Evolutionary conservation across 2,113 vertebrate genomes (phyloP).

Genomic region (Manacus vitellinus): DNA sequence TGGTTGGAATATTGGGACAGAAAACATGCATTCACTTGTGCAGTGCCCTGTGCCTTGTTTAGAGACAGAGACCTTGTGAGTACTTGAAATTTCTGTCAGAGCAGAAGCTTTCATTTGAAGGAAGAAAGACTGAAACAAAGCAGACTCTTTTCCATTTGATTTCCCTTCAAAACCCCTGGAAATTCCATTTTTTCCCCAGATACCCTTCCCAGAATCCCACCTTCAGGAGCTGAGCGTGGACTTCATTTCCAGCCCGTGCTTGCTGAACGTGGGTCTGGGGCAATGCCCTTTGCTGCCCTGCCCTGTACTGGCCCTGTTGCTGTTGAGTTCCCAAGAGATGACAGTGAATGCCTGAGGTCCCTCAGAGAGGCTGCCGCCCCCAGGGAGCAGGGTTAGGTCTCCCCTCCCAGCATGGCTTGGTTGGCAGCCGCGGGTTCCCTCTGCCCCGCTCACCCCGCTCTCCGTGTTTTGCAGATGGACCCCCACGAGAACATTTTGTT

Average conservation of each 20-base stretch:
- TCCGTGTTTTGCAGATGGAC: conserved; percentile 86
- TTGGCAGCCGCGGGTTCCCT: background rate
- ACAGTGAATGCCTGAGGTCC: background rate
- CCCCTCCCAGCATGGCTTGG: background rate
- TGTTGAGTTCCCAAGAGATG: background rate
- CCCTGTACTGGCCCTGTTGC: background rate
- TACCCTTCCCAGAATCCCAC: background rate
- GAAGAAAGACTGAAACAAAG: background rate
- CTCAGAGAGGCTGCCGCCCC: no score
- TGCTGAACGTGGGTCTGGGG: background rate
- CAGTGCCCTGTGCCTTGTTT: background rate
- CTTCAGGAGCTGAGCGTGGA: background rate
- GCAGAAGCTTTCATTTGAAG: background rate
- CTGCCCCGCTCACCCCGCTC: background rate
- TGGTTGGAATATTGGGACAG: background rate
- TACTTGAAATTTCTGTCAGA: background rate
- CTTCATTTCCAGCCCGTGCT: background rate
- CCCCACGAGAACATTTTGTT: conserved; percentile 96
- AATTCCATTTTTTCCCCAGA: background rate
- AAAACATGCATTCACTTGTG: background rate
- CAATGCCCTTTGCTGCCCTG: background rate
- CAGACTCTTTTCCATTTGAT: background rate
- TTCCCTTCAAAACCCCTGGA: accelerated
- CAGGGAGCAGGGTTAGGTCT: background rate
- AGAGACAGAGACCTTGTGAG: background rate